Conservation (phyloP, 2,113 vertebrate genomes). For the Arvicanthis niloticus region DNA sequence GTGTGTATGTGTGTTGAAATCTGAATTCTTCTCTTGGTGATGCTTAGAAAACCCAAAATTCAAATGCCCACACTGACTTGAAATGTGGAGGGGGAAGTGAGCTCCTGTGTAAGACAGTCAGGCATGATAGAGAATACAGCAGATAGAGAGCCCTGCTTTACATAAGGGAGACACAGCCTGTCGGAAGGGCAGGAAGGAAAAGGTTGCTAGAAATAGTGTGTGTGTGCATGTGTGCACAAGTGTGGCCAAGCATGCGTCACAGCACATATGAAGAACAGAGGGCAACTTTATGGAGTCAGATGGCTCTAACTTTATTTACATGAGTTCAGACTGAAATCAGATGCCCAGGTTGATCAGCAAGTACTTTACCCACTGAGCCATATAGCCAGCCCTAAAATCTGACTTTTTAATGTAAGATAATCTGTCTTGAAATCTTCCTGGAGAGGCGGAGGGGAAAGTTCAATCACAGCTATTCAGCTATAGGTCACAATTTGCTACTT, state of each 20-base stretch:
- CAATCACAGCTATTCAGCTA: not conserved
- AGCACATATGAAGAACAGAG: not conserved
- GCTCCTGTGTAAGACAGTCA: not conserved
- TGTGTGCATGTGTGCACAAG: fast-evolving
- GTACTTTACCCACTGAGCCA: not conserved
- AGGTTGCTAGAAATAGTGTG: not conserved
- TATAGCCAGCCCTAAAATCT: not conserved
- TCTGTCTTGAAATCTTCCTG: not conserved
- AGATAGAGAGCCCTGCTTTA: not conserved
- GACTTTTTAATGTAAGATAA: not conserved
- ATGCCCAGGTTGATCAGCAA: not conserved
- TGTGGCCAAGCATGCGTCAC: not conserved
- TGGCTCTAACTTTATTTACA: not conserved
- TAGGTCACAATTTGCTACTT: not conserved
- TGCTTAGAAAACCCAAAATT: not conserved
- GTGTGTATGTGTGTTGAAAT: not conserved
- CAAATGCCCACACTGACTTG: not conserved
- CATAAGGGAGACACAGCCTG: not conserved
- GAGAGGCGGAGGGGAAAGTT: not conserved
- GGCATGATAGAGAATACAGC: not conserved
- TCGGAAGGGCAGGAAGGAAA: not conserved
- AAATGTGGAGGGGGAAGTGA: not conserved
- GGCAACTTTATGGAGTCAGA: not conserved
- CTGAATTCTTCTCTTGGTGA: not conserved
- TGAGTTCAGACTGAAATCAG: not conserved